Percentiles rank a stretch among this genome's conserved stretches.
These are phyloP conservation scores for Tetheella fluctuosa DNA, from an alignment of 2,888 invertebrate genomes.

Conservation along the genomic window DNA sequence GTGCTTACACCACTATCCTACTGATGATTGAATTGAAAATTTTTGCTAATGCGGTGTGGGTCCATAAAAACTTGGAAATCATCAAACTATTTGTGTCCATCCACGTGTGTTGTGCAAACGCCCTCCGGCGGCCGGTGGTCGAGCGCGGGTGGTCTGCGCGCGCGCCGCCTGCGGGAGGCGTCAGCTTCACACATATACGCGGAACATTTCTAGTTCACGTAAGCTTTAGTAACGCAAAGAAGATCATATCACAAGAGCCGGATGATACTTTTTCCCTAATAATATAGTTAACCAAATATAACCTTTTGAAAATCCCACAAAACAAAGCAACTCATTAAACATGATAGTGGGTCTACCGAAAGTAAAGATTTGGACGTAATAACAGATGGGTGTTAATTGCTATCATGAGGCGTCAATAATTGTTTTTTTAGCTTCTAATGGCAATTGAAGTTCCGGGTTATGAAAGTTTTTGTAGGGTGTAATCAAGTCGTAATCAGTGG, in stretches of 20 bases:
- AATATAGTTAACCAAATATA: conserved; percentile 31
- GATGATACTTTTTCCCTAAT: conserved; percentile 50
- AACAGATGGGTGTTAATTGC: conserved; percentile 83
- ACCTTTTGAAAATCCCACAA: conserved; percentile 45
- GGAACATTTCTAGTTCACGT: conserved; percentile 48
- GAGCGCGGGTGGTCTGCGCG: conserved; percentile 76
- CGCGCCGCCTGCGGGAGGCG: conserved; percentile 68
- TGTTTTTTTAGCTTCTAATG: conserved; percentile 78
- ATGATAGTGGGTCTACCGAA: conserved; percentile 69
- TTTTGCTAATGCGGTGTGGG: conserved; percentile 11
- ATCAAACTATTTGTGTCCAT: conserved; percentile 44
- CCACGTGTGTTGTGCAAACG: conserved; percentile 61
- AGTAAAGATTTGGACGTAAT: conserved; percentile 75
- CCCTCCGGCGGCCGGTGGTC: conserved; percentile 64
- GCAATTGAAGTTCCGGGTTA: conserved; percentile 79
- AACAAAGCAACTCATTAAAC: conserved; percentile 62
- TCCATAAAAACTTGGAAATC: conserved; percentile 29
- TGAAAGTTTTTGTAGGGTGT: conserved; percentile 80
- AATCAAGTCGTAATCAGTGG: conserved; percentile 80
- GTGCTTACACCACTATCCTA: not conserved
- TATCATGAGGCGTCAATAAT: conserved; percentile 81
- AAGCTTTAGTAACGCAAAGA: conserved; percentile 29
- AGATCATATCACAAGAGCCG: conserved; percentile 44
- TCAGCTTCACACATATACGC: conserved; percentile 74
- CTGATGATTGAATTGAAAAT: not conserved